phyloP scores from a whole-genome alignment of 2,888 invertebrate genomes.

The Pyrrhosoma nymphula region DNA sequence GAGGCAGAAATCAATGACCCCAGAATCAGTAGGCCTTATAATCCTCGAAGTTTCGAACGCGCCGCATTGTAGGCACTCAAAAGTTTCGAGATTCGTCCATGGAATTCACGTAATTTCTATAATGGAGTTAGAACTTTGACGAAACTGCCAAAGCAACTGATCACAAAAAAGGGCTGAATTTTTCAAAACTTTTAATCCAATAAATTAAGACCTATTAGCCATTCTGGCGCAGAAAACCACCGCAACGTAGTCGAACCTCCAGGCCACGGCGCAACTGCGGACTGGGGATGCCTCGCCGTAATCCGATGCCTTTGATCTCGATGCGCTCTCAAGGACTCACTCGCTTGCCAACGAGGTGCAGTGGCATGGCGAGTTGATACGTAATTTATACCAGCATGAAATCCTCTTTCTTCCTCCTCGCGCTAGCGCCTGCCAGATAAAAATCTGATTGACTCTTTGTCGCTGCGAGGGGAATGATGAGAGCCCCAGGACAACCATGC shows the following conservation, averaged over 20 bases:
- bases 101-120: too few species aligned
- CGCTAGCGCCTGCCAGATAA: not conserved
- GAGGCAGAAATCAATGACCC: too few species aligned
- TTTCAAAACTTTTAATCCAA: too few species aligned
- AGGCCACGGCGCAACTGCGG: not conserved
- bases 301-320: not conserved
- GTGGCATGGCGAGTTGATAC: not conserved
- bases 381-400: not conserved
- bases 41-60: too few species aligned
- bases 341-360: not conserved
- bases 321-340: not conserved
- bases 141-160: too few species aligned
- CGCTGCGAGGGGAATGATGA: not conserved
- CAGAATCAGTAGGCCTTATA: too few species aligned
- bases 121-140: too few species aligned
- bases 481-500: not conserved
- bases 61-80: too few species aligned
- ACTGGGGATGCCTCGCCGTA: not conserved
- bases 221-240: not conserved
- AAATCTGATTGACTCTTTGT: not conserved
- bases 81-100: too few species aligned
- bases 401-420: not conserved
- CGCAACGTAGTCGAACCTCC: not conserved
- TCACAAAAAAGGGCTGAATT: too few species aligned
- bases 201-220: too few species aligned